phyloP scores from a whole-genome alignment of 2,113 vertebrate species.

The Benitochromis conjunctus region DNA sequence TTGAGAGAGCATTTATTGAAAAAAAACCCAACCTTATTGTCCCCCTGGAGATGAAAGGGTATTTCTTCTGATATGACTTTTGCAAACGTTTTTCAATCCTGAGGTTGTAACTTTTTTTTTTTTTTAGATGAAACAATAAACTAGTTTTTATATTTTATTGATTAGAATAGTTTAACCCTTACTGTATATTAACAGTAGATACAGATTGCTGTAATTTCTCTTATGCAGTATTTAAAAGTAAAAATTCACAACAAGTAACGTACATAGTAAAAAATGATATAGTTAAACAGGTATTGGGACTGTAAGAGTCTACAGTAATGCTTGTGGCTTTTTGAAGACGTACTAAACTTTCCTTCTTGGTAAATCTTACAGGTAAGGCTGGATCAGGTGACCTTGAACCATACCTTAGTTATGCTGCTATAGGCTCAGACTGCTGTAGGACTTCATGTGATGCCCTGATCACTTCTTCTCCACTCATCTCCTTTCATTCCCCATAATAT shows the following conservation, averaged over 20 bases:
- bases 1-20: background rate
- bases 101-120: background rate
- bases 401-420: background rate
- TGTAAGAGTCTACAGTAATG: rapidly evolving
- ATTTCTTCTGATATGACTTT: background rate
- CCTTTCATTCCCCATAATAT: rapidly evolving
- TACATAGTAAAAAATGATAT: background rate
- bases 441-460: background rate
- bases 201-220: background rate
- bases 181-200: background rate
- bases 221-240: background rate
- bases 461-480: background rate
- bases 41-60: background rate
- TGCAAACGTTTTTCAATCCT: background rate
- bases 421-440: background rate
- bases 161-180: background rate
- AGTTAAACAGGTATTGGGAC: background rate
- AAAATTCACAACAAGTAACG: background rate
- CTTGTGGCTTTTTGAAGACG: background rate
- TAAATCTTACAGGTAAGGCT: background rate
- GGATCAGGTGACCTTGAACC: background rate
- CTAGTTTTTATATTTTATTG: background rate
- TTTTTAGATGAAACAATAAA: background rate
- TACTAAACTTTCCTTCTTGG: background rate
- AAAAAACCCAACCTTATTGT: background rate